Conservation (phyloP, 2,888 invertebrate species). For the Fragum sueziense region DNA sequence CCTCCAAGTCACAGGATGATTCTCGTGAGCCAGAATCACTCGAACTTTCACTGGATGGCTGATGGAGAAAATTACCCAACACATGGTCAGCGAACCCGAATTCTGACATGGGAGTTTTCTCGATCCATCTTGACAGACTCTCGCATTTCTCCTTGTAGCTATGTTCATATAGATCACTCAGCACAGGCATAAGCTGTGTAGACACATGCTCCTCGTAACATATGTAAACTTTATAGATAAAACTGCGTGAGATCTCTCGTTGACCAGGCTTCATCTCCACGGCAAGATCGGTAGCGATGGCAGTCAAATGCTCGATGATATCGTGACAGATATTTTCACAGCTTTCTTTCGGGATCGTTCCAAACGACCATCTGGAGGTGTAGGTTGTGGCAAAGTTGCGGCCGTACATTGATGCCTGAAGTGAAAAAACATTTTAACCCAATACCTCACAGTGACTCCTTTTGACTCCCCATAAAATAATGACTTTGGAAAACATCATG, state of each 20-base stretch:
- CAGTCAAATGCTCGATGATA: constrained; percentile 57
- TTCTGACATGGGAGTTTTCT: constrained; percentile 55
- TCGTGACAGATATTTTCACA: constrained; percentile 58
- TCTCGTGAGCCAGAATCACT: constrained; percentile 23
- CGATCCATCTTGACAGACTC: constrained; percentile 51
- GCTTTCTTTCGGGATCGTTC: constrained; percentile 44
- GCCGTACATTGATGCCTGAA: not conserved
- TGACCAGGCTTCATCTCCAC: constrained; percentile 28
- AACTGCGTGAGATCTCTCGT: constrained; percentile 26
- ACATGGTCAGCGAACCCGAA: constrained; percentile 58
- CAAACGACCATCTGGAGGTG: constrained; percentile 49
- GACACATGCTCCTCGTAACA: constrained; percentile 75
- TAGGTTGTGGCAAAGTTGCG: constrained; percentile 1
- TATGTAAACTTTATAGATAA: constrained; percentile 71
- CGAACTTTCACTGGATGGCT: constrained; percentile 8
- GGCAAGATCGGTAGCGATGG: constrained; percentile 52
- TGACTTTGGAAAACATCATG: too few relatives aligned
- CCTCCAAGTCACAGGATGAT: not conserved
- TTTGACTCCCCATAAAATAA: too few relatives aligned
- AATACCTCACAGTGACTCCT: too few relatives aligned
- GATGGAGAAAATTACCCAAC: constrained; percentile 26
- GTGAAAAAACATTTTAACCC: too few relatives aligned
- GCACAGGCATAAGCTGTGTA: constrained; percentile 60
- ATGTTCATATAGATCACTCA: constrained; percentile 68
- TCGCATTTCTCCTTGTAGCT: constrained; percentile 62